Conservation (phyloP, 2,888 invertebrate species). For the Polyommatus icarus region DNA sequence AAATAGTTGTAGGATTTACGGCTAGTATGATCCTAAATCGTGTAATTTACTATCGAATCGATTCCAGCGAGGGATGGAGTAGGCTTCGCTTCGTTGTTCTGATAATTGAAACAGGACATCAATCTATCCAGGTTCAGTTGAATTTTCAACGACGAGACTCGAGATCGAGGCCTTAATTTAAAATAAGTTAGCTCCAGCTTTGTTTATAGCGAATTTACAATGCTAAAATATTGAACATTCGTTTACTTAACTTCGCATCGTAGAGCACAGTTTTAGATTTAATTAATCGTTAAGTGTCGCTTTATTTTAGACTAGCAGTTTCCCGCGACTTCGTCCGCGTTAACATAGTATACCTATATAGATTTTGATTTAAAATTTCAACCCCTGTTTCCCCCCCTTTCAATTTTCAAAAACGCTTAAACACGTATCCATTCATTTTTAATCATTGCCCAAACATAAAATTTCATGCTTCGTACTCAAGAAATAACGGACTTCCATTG, state of each 20-base stretch:
- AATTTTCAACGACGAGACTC: conserved; percentile 32
- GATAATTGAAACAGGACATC: conserved; percentile 56
- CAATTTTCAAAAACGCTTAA: too few species aligned
- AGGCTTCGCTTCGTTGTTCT: conserved; percentile 48
- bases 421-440: too few species aligned
- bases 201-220: conserved; percentile 1
- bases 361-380: too few species aligned
- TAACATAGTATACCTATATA: too few species aligned
- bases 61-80: neutral
- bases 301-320: neutral
- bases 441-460: too few species aligned
- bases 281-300: neutral
- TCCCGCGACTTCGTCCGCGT: too few species aligned
- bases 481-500: too few species aligned
- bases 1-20: neutral
- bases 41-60: conserved; percentile 13
- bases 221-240: conserved; percentile 17
- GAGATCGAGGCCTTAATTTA: conserved; percentile 15
- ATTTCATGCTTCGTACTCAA: too few species aligned
- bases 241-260: conserved; percentile 4
- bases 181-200: neutral
- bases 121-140: conserved; percentile 51
- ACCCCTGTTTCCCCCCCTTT: too few species aligned
- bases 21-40: neutral
- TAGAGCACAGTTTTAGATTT: conserved; percentile 5